phyloP scores from a whole-genome alignment of 2,113 vertebrate species.

The Apteryx mantelli region DNA sequence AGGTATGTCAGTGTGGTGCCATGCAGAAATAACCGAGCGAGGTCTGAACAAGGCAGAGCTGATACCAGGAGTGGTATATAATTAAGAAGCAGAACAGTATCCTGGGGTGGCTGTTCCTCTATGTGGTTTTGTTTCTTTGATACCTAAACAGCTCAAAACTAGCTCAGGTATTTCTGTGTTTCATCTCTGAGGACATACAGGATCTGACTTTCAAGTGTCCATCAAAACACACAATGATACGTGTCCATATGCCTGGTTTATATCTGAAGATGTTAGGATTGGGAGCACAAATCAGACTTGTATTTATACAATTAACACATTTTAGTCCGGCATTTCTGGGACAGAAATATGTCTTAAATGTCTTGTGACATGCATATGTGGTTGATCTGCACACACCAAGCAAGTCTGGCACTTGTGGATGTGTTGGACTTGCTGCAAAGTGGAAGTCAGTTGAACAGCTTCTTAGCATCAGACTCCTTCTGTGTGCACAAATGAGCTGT shows the following conservation, averaged over 20 bases:
- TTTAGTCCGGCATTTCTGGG: not conserved
- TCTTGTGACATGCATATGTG: fast-evolving
- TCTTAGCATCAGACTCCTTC: not conserved
- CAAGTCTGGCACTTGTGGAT: not conserved
- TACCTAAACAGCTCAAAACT: not conserved
- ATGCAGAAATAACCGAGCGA: not conserved
- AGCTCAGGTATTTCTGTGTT: not conserved
- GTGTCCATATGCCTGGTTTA: fast-evolving
- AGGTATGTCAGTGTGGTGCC: not conserved
- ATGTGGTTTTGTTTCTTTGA: not conserved
- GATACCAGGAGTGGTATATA: not conserved
- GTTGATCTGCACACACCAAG: not conserved
- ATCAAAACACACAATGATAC: not conserved
- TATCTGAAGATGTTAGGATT: not conserved
- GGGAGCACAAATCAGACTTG: not conserved
- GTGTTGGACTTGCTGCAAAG: not conserved
- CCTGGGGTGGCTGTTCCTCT: no score
- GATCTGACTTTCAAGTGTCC: not conserved
- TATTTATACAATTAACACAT: not conserved
- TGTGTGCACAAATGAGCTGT: not conserved
- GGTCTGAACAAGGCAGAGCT: not conserved
- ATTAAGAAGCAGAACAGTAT: not conserved
- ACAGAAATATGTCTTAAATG: not conserved
- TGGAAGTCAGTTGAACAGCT: not conserved
- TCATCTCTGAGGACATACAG: not conserved